Evolutionary conservation across 2,888 invertebrate species (phyloP).

Genomic region (Conomelus anceps): DNA sequence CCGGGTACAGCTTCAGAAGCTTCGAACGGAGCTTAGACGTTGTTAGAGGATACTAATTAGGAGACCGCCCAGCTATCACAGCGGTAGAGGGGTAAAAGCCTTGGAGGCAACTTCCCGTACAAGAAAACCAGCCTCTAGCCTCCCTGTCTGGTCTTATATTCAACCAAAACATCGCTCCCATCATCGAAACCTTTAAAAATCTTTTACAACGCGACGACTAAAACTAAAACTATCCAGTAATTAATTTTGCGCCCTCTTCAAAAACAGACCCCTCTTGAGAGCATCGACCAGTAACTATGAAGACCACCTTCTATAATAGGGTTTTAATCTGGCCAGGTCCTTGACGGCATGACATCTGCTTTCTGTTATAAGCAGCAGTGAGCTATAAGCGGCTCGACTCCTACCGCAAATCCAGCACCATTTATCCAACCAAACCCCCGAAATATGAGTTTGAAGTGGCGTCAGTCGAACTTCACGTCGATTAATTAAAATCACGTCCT

Average conservation of each 20-base stretch:
- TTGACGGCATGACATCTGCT: not conserved
- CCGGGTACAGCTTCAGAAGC: not conserved
- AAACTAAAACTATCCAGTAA: not conserved
- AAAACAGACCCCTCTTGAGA: not conserved
- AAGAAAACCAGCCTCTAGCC: not conserved
- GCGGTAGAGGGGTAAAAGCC: not conserved
- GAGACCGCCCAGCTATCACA: not conserved
- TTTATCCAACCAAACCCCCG: not conserved
- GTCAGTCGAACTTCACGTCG: not conserved
- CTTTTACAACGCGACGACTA: not conserved
- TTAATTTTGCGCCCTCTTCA: not conserved
- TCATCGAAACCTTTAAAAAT: not conserved
- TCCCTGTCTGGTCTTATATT: not conserved
- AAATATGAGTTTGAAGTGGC: not conserved
- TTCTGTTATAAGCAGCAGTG: too few species aligned
- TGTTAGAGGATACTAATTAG: not conserved
- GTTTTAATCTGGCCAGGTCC: not conserved
- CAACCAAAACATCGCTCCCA: not conserved
- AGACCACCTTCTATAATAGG: not conserved
- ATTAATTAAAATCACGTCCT: not conserved
- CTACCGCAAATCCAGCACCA: not conserved
- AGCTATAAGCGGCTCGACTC: not conserved
- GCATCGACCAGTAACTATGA: not conserved
- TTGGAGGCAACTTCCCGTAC: not conserved
- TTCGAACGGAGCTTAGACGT: not conserved